phyloP scores from a whole-genome alignment of 2,113 vertebrate species.

The Xerus inauris region DNA sequence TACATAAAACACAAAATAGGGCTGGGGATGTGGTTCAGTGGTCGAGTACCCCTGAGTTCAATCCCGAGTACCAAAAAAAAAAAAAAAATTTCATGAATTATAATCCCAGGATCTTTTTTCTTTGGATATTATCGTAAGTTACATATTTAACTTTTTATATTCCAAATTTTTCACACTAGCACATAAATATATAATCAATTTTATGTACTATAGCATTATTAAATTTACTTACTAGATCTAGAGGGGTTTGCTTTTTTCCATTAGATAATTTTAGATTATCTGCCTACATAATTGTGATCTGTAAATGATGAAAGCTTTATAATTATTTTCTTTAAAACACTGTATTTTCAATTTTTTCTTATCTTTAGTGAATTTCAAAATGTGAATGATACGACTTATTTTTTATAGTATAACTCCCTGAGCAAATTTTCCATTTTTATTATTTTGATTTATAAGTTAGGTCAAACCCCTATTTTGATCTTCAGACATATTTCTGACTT shows the following conservation, averaged over 20 bases:
- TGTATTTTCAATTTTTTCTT: background rate
- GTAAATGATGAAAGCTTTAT: background rate
- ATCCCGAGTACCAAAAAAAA: too few relatives aligned
- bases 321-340: background rate
- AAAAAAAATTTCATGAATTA: background rate
- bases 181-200: background rate
- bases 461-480: background rate
- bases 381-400: background rate
- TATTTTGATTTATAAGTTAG: constrained; percentile 5
- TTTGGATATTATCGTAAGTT: background rate
- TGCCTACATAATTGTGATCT: background rate
- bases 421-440: background rate
- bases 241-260: background rate
- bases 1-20: too few relatives aligned
- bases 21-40: too few relatives aligned
- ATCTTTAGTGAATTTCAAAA: background rate
- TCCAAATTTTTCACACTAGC: background rate
- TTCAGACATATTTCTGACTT: background rate
- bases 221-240: background rate
- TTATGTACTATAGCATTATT: background rate
- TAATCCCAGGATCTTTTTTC: background rate
- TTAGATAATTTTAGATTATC: background rate
- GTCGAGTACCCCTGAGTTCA: too few relatives aligned
- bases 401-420: background rate
- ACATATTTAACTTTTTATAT: background rate